Conservation (phyloP, 2,888 invertebrate genomes). For the Orthonevra nobilis region DNA sequence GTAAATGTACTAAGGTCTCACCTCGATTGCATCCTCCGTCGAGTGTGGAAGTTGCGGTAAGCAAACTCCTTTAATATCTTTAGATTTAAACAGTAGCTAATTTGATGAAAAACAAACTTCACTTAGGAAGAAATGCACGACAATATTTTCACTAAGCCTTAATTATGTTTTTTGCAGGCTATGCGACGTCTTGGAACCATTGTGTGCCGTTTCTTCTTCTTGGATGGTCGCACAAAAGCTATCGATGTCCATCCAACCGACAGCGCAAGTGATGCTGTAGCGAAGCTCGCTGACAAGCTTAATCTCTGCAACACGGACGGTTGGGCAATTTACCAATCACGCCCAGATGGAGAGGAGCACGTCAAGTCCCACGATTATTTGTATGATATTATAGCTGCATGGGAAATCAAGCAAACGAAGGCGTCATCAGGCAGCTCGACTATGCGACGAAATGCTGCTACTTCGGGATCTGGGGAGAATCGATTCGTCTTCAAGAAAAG, state of each 20-base stretch:
- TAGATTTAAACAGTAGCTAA: background rate
- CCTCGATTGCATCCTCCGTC: constrained; percentile 93
- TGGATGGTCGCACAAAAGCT: constrained; percentile 96
- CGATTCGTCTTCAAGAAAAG: constrained; percentile 95
- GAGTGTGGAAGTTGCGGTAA: constrained; percentile 94
- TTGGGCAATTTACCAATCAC: constrained; percentile 96
- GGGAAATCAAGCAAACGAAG: constrained; percentile 89
- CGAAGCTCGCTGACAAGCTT: constrained; percentile 92
- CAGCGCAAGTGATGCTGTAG: constrained; percentile 94
- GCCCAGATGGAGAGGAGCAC: constrained; percentile 93
- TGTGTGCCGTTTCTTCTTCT: constrained; percentile 95
- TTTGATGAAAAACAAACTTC: no score
- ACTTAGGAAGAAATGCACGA: no score
- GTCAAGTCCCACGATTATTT: constrained; percentile 94
- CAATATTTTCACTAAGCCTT: no score
- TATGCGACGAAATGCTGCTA: constrained; percentile 84
- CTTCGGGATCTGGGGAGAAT: constrained; percentile 91
- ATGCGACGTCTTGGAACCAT: constrained; percentile 95
- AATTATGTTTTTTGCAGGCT: constrained; percentile 85
- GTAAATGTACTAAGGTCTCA: constrained; percentile 91
- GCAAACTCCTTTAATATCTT: constrained; percentile 77
- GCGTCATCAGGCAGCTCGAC: constrained; percentile 81
- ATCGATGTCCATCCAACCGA: constrained; percentile 97
- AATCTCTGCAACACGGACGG: constrained; percentile 92
- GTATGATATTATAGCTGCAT: constrained; percentile 95